Evolutionary conservation across 2,888 invertebrate species (phyloP).

Genomic region (Erebia epiphron): DNA sequence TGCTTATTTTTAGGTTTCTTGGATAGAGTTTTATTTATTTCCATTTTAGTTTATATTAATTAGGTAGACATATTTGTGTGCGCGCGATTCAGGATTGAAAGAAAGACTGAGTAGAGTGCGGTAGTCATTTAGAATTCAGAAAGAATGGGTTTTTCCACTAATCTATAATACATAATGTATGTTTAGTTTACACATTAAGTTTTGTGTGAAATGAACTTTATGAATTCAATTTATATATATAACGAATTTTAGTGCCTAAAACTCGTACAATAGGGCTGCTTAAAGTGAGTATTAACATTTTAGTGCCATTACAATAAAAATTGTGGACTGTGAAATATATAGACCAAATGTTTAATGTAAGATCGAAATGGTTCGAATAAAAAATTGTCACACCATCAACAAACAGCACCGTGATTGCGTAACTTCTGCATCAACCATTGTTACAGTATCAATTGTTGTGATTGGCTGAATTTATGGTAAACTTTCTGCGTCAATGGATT

Average conservation of each 20-base stretch:
- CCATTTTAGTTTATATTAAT: conserved; percentile 21
- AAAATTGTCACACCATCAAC: no score
- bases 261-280: background rate
- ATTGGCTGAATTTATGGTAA: no score
- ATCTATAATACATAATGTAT: background rate
- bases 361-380: background rate
- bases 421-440: no score
- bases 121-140: conserved; percentile 3
- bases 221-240: background rate
- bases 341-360: background rate
- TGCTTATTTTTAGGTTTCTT: background rate
- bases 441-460: no score
- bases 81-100: conserved; percentile 25
- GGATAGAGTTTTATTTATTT: conserved; percentile 10
- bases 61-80: conserved; percentile 20
- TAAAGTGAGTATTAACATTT: conserved; percentile 7
- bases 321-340: background rate
- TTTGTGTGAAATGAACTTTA: background rate
- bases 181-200: no score
- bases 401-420: no score
- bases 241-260: conserved; percentile 12
- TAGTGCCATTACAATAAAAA: conserved; percentile 14
- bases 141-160: conserved; percentile 1
- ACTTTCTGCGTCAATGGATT: no score
- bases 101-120: conserved; percentile 35